Base-by-base conservation (phyloP, 2,888 invertebrate genomes). In the Brassicogethes aeneus region DNA sequence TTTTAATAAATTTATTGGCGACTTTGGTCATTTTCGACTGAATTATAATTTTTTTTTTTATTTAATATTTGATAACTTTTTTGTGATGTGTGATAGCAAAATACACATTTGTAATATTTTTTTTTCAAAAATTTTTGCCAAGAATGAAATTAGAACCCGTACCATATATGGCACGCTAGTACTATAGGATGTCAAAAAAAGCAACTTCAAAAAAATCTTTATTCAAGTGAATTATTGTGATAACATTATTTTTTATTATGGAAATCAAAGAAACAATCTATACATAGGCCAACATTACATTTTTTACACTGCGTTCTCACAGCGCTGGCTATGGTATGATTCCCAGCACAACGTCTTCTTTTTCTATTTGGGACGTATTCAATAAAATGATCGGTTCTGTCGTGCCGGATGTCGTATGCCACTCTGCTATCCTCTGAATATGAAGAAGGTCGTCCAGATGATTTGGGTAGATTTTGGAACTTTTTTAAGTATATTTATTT, bases 401-500 rank as follows among this genome's bases (percentile, higher is more conserved):
- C n/a, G n/a, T n/a, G n/a, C n/a, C 41, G 12, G 8, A 42, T 33
- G 32, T 39, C 39, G 17, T 17, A 36, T 5, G 2, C 14, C 16
- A 42, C 31, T 29, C 30, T 35, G 12, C 13, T 14, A 10, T 5
- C 13, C 7, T 13, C 33, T 14, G 32, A 16, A n/a, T n/a, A n/a
- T n/a, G n/a, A n/a, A 23, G 16, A 30, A 2, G 40, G 30, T 36
- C 42, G 16, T 14, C 45, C 45, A 30, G 17, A 29, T 13, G 30
- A 32, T 44, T 47, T 50, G 7, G 40, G 36, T 29, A 35, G 14
- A 8, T 10, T 40, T 42, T 37, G 36, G 38, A n/a, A n/a, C n/a
- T n/a, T n/a, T n/a, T n/a, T n/a, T 34, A 49, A 12, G 32, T 17
- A 41, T 33, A 13, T 36, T 35, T 13, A 47, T 47, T 29, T 23